Percentiles rank a stretch among this genome's conserved stretches.
Evolutionary conservation across 2,888 invertebrate species (phyloP).

Genomic region (Notodonta dromedarius): DNA sequence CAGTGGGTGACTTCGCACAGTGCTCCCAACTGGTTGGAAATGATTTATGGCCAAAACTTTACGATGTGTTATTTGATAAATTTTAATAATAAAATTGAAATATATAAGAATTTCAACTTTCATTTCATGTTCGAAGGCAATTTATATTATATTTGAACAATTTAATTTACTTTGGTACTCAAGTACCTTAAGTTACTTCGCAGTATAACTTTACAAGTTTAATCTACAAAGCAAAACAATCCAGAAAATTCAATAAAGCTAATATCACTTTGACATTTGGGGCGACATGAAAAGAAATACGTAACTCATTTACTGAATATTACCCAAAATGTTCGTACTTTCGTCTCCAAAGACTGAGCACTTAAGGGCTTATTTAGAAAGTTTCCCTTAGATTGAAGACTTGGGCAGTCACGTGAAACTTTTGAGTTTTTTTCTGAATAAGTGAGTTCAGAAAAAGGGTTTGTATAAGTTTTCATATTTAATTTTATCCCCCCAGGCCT

Average conservation of each 20-base stretch:
- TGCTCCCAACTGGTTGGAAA: background rate
- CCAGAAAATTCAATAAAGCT: slow-evolving; percentile 5
- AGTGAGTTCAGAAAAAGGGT: slow-evolving; percentile 9
- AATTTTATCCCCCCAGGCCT: background rate
- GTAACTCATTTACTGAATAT: slow-evolving; percentile 25
- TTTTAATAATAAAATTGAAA: no score
- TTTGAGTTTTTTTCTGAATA: slow-evolving; percentile 27
- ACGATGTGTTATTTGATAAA: background rate
- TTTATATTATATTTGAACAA: no score
- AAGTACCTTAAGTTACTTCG: no score
- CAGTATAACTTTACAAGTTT: background rate
- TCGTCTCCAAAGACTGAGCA: slow-evolving; percentile 17
- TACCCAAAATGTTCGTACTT: slow-evolving; percentile 23
- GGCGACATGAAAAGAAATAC: slow-evolving; percentile 13
- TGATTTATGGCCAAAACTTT: background rate
- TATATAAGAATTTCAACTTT: no score
- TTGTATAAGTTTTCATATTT: background rate
- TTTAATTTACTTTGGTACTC: no score
- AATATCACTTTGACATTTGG: slow-evolving; percentile 8
- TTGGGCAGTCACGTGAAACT: slow-evolving; percentile 33
- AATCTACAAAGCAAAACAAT: slow-evolving; percentile 3
- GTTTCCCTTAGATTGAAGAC: slow-evolving; percentile 22
- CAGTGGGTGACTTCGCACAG: background rate
- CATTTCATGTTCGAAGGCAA: no score
- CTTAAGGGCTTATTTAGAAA: slow-evolving; percentile 31